These are phyloP conservation scores for Dilophus febrilis DNA, from an alignment of 2,888 invertebrate species.

Conservation along the genomic window DNA sequence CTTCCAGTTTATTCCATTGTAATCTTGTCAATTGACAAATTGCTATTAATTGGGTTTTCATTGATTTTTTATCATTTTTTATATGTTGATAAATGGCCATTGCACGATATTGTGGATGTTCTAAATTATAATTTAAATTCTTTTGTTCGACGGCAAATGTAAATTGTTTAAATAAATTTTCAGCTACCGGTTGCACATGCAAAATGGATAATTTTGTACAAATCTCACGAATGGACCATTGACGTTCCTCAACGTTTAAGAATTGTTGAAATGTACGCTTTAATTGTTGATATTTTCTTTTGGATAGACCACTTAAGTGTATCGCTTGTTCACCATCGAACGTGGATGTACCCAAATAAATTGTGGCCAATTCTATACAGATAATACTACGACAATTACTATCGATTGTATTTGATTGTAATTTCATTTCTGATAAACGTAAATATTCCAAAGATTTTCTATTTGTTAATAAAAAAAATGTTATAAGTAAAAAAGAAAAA, in stretches of 20 bases:
- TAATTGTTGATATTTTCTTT: constrained; percentile 35
- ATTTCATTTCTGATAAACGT: too few relatives aligned
- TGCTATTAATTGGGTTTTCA: constrained; percentile 37
- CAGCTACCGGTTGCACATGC: constrained; percentile 22
- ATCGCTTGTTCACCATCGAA: constrained; percentile 22
- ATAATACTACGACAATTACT: too few relatives aligned
- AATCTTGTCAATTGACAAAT: constrained; percentile 39
- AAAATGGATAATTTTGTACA: constrained; percentile 39
- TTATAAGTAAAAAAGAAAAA: too few relatives aligned
- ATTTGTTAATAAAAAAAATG: too few relatives aligned
- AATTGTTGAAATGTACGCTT: constrained; percentile 42
- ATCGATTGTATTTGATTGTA: too few relatives aligned
- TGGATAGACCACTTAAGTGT: constrained; percentile 39
- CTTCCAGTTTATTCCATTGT: constrained; percentile 42
- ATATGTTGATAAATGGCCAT: constrained; percentile 43
- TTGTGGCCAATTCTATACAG: too few relatives aligned
- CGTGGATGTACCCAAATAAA: too few relatives aligned
- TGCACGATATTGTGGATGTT: constrained; percentile 45
- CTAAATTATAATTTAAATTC: constrained; percentile 35
- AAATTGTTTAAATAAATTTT: constrained; percentile 34
- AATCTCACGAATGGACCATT: constrained; percentile 35
- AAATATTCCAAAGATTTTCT: too few relatives aligned
- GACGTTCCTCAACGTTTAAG: constrained; percentile 35
- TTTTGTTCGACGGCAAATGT: constrained; percentile 26
- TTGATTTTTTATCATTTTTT: constrained; percentile 40